Base-by-base conservation (phyloP, 2,113 vertebrate genomes). In the Proterorhinus semilunaris region DNA sequence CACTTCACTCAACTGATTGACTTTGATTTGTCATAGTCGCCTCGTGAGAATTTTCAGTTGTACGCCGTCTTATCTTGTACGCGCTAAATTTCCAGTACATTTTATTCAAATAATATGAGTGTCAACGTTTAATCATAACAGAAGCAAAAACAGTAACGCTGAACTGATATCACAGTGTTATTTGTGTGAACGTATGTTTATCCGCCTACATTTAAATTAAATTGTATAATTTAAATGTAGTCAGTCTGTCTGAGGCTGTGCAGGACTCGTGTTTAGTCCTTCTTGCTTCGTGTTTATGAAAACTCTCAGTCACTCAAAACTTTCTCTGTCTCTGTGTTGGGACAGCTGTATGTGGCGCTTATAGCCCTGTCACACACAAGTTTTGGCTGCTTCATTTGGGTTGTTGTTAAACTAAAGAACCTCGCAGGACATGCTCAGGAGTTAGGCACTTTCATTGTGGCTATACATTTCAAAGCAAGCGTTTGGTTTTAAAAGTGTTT, bases 221-320 rank as follows among this genome's bases (percentile, higher is more conserved):
- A 21, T 5, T 36, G 27, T 59, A 62, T 27, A 55, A 55, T 48
- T 73, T 79, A 52, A 71, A 73, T 66, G 45, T 64, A 71, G 72
- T 66, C 73, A 83, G 86, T 89, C 88, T 88, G 75, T 67, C 57
- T 54, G 76, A 66, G 76, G 68, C 73, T 66, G n/a, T 71, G 74
- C 80, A 84, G 83, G 84, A 88, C 83, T 88, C 81, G 81, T 84
- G 66, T 77, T 83, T 63, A 73, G 83, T 72, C 76, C 77, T 75
- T 61, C 44, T n/a, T 53, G 69, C 71, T 77, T 67, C 65, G 71
- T 83, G 27, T 36, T 36, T 36, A 36, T 36, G 27, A 36, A 36
- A 36, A 36, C 27, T 36, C 27, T 36, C 27, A 36, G 27, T 36
- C 27, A 36, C 27, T 36, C 27, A 36, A 36, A 36, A 3, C 21